Conservation (phyloP, 2,797 vertebrate species). For the Crypturellus tataupa region DNA sequence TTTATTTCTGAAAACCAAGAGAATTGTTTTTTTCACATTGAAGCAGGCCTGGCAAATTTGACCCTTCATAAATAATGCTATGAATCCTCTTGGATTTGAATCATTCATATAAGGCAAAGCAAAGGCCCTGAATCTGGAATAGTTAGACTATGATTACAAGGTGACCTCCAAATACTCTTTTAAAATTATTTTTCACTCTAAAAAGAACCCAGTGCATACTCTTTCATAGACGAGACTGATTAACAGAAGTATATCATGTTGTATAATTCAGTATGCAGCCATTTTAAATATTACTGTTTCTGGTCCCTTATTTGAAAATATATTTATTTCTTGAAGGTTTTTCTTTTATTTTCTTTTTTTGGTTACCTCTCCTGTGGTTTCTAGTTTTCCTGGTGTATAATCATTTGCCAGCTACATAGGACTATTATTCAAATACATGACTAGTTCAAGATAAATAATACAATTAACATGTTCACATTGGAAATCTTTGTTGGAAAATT, state of each 20-base stretch:
- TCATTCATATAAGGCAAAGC: not conserved
- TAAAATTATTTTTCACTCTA: not conserved
- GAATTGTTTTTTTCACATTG: not conserved
- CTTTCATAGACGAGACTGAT: not conserved
- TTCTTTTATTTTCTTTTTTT: not conserved
- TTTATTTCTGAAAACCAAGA: not conserved
- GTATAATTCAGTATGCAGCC: not conserved
- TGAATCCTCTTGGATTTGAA: not conserved
- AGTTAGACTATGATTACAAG: not conserved
- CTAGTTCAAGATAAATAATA: constrained; percentile 11
- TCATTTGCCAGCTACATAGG: not conserved
- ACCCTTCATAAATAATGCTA: not conserved
- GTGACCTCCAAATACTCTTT: not conserved
- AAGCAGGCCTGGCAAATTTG: not conserved
- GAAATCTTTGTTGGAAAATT: constrained; percentile 29
- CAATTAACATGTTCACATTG: not conserved
- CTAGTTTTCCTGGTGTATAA: not conserved
- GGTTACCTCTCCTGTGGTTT: not conserved
- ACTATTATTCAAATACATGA: not conserved
- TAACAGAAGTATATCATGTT: not conserved
- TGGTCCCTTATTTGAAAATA: not conserved
- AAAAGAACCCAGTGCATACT: not conserved
- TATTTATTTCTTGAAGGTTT: not conserved
- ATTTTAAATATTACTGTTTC: not conserved
- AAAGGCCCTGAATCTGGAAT: not conserved